Evolutionary conservation across 1,140 invertebrate species (phyloP), one percentile per base, ranked within the genome.

Genomic region (Drosophila takahashii): DNA sequence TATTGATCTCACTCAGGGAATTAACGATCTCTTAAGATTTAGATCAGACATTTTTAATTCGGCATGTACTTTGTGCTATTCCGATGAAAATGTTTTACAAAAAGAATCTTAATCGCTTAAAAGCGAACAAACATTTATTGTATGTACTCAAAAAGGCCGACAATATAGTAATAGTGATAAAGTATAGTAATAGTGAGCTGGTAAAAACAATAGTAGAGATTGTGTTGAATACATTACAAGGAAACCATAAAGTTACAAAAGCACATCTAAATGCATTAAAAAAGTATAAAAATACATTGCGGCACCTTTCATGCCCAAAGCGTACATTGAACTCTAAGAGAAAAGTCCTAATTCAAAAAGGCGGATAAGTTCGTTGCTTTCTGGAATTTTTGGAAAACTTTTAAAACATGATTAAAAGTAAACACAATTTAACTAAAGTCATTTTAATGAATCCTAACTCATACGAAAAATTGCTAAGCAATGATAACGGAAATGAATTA

Each of bases 111-210:
- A 37, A 13, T 15, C 37, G 48, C n/a, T 15, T 42, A 16, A 52
- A 42, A 61, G 48, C 59, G 27, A 60, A 48, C 44, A 48, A 59
- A 48, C 56, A 48, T 27, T 27, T 37, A 47, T 59, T 27, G 29
- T 58, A 27, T 48, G 42, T 37, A 4, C 32, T 37, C 29, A 27
- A 27, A 7, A 6, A 27, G 5, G 27, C 4, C 27, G 6, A 27
- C 5, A 6, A 27, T 27, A 27, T 1, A 27, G 27, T 4, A 27
- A 27, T 27, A 27, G 27, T 27, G 6, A 27, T n/a, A n/a, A n/a
- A n/a, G n/a, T n/a, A 27, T 27, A 27, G 27, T 27, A 4, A 27
- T 7, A 27, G n/a, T 16, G 10, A 59, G 13, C 10, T 48, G 3
- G 45, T 50, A 11, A 60, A 50, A 60, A 37, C 22, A 16, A 9